A percentile compares a stretch with the other conserved stretches of the same genome.
Evolutionary conservation across 2,888 invertebrate genomes (phyloP).

Genomic region (Carterocephalus palaemon): DNA sequence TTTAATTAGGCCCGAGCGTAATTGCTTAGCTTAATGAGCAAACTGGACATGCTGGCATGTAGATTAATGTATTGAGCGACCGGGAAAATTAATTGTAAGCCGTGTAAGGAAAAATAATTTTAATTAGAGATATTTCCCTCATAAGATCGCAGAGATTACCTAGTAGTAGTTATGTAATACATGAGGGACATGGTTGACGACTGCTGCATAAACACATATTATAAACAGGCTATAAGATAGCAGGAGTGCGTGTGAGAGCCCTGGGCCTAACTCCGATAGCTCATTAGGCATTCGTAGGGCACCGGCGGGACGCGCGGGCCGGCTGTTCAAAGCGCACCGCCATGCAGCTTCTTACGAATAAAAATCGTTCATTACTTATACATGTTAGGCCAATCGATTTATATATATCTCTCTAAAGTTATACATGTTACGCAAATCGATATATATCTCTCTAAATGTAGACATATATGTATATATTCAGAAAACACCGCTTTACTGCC

Average conservation of each 20-base stretch:
- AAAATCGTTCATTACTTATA: conserved; percentile 27
- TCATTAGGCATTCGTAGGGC: conserved; percentile 58
- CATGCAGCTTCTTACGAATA: conserved; percentile 30
- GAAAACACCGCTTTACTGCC: no score
- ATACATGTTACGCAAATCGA: no score
- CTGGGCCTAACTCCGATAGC: conserved; percentile 39
- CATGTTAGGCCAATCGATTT: no score
- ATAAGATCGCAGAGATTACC: no score
- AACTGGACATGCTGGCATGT: conserved; percentile 4
- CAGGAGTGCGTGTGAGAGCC: conserved; percentile 39
- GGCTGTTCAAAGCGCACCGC: conserved; percentile 35
- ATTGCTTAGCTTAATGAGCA: conserved; percentile 42
- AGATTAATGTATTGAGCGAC: no score
- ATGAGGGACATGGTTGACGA: no score
- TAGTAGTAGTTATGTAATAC: no score
- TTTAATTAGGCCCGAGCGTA: conserved; percentile 42
- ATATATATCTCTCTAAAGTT: no score
- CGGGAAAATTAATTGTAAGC: conserved; percentile 2
- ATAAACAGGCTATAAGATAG: no score
- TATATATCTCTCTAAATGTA: no score
- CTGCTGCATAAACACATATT: conserved; percentile 25
- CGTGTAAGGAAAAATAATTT: conserved; percentile 17
- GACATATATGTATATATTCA: no score
- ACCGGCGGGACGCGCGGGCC: conserved; percentile 36
- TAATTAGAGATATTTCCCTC: no score